These are phyloP conservation scores for Clytia hemisphaerica DNA, from an alignment of 30 jellyfish, hydroid and myxozoan species.

Conservation along the genomic window DNA sequence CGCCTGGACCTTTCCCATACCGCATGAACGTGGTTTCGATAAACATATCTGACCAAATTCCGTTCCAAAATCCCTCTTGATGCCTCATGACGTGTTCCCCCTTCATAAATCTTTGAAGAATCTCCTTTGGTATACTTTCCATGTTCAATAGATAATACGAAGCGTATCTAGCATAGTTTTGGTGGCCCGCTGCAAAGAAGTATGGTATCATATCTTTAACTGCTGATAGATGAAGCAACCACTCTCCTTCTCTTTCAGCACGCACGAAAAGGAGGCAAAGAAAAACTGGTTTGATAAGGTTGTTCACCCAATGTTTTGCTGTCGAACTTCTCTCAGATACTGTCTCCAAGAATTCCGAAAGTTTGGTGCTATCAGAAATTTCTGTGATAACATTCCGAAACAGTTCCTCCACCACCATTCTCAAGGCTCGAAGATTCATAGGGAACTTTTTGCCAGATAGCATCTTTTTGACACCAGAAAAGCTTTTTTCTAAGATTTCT, in stretches of 20 bases:
- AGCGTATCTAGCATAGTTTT: neutral
- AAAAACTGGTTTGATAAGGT: too few relatives aligned
- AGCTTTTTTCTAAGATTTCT: neutral
- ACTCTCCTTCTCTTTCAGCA: too few relatives aligned
- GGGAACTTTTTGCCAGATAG: slow-evolving; percentile 26
- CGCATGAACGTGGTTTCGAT: slow-evolving; percentile 24
- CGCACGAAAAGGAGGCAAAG: too few relatives aligned
- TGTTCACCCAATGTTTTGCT: too few relatives aligned
- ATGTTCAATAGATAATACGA: neutral
- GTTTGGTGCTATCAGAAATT: too few relatives aligned
- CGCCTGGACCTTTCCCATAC: slow-evolving; percentile 11
- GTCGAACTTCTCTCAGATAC: too few relatives aligned
- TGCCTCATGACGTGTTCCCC: neutral
- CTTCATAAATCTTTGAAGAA: neutral
- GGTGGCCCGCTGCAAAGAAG: too few relatives aligned
- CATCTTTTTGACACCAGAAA: slow-evolving; percentile 24
- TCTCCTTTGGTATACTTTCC: neutral
- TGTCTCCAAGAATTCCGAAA: too few relatives aligned
- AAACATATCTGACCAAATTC: neutral
- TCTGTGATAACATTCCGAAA: neutral
- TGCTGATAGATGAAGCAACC: too few relatives aligned
- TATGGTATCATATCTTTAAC: too few relatives aligned
- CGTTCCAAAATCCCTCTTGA: neutral
- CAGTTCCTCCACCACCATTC: slow-evolving; percentile 25
- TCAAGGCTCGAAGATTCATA: neutral